Percentiles rank a stretch among this genome's conserved stretches.
These are phyloP conservation scores for Pocillopora verrucosa DNA, from an alignment of 64 coral and sea anemone species.

Conservation along the genomic window DNA sequence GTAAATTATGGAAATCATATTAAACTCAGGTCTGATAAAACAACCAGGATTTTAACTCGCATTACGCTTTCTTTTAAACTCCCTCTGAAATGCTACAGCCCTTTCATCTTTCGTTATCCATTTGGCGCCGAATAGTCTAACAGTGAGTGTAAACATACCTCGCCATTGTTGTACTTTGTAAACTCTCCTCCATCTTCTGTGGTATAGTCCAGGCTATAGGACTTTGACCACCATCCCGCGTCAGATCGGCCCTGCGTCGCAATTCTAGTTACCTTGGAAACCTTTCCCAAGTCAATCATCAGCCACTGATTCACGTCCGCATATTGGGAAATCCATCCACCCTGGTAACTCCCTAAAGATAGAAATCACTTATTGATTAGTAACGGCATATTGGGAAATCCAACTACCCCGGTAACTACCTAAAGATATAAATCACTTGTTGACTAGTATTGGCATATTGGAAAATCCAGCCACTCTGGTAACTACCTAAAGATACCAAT, in stretches of 20 bases:
- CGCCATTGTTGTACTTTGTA: background rate
- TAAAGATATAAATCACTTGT: background rate
- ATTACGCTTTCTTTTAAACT: too few species aligned
- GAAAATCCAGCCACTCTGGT: too few species aligned
- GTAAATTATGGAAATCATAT: too few species aligned
- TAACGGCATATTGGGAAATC: background rate
- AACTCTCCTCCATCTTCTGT: conserved; percentile 7
- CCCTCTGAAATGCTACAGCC: too few species aligned
- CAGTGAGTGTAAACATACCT: background rate
- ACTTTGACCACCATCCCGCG: conserved; percentile 32
- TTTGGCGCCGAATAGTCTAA: too few species aligned
- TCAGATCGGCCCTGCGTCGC: conserved; percentile 18
- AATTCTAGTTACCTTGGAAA: conserved; percentile 37
- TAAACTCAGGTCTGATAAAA: too few species aligned
- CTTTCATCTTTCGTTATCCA: too few species aligned
- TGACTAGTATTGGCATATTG: too few species aligned
- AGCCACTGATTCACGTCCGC: background rate
- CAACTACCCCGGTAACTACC: background rate
- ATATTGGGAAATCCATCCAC: conserved; percentile 18
- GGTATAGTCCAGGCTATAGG: background rate
- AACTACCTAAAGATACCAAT: background rate
- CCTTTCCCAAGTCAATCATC: conserved; percentile 33
- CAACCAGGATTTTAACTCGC: too few species aligned
- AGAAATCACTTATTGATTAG: background rate
- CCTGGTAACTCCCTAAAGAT: background rate